These are phyloP conservation scores for Scaptomyza hsui DNA, from an alignment of 1,140 invertebrate species.

Conservation along the genomic window DNA sequence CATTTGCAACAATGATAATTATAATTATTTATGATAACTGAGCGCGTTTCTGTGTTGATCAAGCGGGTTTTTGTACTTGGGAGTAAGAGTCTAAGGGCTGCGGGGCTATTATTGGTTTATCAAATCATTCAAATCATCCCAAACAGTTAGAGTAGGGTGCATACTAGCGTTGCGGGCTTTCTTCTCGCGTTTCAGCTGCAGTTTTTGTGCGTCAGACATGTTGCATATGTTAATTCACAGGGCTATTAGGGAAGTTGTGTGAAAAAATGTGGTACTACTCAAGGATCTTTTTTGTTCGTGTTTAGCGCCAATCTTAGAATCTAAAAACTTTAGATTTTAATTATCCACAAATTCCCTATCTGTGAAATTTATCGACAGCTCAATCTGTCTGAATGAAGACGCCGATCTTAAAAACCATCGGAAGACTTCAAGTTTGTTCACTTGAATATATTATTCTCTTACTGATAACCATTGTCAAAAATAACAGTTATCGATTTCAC, in stretches of 20 bases:
- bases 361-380: too few relatives aligned
- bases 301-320: too few relatives aligned
- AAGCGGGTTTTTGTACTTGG: neutral
- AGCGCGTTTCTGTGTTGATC: conserved; percentile 17
- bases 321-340: too few relatives aligned
- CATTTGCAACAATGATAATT: conserved; percentile 9
- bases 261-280: neutral
- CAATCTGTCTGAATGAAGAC: too few relatives aligned
- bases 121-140: conserved; percentile 20
- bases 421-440: too few relatives aligned
- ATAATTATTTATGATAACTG: conserved; percentile 19
- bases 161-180: neutral
- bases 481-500: too few relatives aligned
- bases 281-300: too few relatives aligned
- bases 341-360: too few relatives aligned
- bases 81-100: conserved; percentile 16
- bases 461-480: too few relatives aligned
- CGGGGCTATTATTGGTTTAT: conserved; percentile 58
- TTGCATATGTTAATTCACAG: neutral
- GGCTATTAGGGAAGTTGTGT: neutral
- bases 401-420: too few relatives aligned
- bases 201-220: neutral
- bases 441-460: too few relatives aligned
- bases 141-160: neutral
- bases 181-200: conserved; percentile 1